phyloP scores from a whole-genome alignment of 2,888 invertebrate genomes.

The Conomelus anceps region DNA sequence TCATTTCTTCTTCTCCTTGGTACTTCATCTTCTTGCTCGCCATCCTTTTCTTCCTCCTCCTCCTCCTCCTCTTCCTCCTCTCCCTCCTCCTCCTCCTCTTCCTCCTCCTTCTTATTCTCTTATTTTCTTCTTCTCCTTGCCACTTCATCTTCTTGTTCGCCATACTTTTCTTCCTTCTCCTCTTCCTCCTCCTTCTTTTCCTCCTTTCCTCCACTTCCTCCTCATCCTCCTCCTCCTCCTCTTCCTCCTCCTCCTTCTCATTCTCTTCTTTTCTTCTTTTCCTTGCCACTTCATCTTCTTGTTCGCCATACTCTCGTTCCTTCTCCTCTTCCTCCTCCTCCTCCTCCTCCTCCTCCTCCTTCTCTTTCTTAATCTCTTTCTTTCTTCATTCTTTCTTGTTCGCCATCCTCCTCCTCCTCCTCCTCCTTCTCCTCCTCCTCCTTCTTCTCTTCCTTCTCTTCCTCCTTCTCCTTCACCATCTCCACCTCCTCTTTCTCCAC shows the following conservation, averaged over 20 bases:
- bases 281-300: neutral
- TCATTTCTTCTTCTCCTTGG: too few relatives aligned
- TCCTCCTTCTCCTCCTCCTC: neutral
- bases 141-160: too few relatives aligned
- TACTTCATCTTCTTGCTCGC: too few relatives aligned
- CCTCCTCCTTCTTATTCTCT: too few relatives aligned
- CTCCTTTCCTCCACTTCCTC: neutral
- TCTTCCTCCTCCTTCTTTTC: too few relatives aligned
- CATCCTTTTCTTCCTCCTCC: too few relatives aligned
- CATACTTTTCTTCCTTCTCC: too few relatives aligned
- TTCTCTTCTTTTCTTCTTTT: neutral
- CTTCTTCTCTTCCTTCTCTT: neutral
- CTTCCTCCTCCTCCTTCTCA: neutral
- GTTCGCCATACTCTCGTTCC: neutral
- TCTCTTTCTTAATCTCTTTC: neutral
- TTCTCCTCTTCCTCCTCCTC: neutral
- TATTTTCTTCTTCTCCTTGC: too few relatives aligned
- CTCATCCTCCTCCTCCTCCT: neutral
- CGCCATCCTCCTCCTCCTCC: neutral
- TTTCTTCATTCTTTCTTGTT: neutral
- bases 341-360: neutral
- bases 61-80: too few relatives aligned
- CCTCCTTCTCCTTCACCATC: neutral
- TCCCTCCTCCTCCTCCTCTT: too few relatives aligned
- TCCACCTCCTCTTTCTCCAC: neutral